Conservation (phyloP, 2,888 invertebrate species). For the Calameuta filiformis region DNA sequence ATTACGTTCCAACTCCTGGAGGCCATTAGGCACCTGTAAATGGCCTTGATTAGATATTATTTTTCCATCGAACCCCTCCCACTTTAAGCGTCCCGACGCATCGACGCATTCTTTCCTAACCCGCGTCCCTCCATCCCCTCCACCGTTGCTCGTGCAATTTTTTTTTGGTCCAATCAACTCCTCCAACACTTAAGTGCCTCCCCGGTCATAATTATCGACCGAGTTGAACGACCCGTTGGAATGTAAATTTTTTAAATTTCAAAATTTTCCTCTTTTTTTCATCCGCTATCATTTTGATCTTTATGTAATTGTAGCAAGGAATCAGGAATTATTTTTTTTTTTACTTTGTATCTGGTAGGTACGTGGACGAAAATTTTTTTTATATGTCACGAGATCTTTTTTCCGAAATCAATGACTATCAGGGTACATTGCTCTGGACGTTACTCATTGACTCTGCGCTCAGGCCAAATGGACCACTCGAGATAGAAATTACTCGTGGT, state of each 20-base stretch:
- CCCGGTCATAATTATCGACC: background rate
- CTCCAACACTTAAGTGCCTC: background rate
- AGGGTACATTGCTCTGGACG: background rate
- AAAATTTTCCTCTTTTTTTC: background rate
- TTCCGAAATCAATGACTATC: background rate
- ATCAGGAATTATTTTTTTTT: background rate
- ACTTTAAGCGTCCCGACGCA: background rate
- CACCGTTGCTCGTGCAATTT: background rate
- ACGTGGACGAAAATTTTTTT: background rate
- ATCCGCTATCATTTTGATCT: background rate
- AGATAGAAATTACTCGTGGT: background rate
- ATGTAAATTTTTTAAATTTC: background rate
- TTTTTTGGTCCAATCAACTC: background rate
- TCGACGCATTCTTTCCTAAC: background rate
- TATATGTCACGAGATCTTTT: background rate
- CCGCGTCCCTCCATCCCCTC: background rate
- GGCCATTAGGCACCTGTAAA: slow-evolving; percentile 23
- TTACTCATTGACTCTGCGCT: background rate
- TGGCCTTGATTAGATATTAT: slow-evolving; percentile 22
- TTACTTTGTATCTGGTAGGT: background rate
- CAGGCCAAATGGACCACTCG: background rate
- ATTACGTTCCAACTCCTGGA: slow-evolving; percentile 11
- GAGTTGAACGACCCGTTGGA: background rate
- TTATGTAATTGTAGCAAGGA: background rate
- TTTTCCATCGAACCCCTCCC: background rate